Conservation (phyloP, 2,888 invertebrate genomes). For the Temnothorax ravouxi region DNA sequence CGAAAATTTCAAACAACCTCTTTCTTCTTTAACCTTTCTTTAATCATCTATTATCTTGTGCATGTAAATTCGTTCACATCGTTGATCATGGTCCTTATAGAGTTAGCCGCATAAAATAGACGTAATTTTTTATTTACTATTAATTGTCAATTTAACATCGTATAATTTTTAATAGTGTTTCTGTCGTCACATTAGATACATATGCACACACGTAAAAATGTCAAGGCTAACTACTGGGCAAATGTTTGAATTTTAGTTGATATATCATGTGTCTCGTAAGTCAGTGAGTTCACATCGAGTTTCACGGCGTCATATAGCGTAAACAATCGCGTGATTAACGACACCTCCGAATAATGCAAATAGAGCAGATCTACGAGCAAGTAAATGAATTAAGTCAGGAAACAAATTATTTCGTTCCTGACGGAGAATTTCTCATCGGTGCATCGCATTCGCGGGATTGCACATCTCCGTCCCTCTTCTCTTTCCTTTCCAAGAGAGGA, state of each 20-base stretch:
- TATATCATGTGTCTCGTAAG: background rate
- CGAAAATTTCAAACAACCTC: background rate
- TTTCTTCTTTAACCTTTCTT: background rate
- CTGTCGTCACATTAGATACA: background rate
- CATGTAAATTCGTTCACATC: background rate
- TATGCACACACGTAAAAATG: background rate
- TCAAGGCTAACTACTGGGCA: background rate
- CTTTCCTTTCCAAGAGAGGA: background rate
- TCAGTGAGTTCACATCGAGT: background rate
- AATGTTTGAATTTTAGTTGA: conserved; percentile 21
- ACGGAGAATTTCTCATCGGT: background rate
- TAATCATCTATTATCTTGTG: background rate
- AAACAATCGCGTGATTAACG: conserved; percentile 51
- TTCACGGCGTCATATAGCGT: conserved; percentile 15
- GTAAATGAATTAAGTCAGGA: conserved; percentile 48
- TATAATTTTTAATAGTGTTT: background rate
- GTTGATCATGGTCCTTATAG: background rate
- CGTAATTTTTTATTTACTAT: background rate
- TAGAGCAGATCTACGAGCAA: conserved; percentile 36
- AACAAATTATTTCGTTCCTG: conserved; percentile 42
- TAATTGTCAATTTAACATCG: background rate
- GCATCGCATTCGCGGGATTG: conserved; percentile 26
- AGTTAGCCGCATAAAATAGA: background rate
- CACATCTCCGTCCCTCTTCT: background rate
- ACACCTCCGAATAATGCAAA: conserved; percentile 36